phyloP scores from a whole-genome alignment of 2,888 invertebrate genomes.

The Synergus japonicus region DNA sequence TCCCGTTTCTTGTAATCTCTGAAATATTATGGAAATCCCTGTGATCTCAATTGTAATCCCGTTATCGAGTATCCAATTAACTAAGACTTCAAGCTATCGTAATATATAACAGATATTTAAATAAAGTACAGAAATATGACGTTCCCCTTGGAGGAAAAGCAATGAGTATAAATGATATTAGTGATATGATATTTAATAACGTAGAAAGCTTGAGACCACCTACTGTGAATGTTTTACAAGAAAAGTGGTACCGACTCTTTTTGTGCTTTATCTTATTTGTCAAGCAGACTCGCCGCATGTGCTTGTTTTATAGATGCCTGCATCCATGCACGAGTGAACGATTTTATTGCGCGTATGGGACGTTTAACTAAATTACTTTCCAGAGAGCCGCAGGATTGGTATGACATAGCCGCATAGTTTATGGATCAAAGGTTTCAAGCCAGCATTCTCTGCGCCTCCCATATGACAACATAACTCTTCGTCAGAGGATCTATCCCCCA shows the following conservation, averaged over 20 bases:
- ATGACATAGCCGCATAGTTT: constrained; percentile 65
- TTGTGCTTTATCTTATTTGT: constrained; percentile 32
- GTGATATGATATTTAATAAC: background rate
- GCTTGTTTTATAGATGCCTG: constrained; percentile 24
- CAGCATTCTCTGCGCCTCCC: constrained; percentile 60
- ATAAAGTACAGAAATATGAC: too few relatives aligned
- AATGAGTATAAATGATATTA: background rate
- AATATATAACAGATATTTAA: too few relatives aligned
- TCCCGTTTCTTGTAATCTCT: too few relatives aligned
- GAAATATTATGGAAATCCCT: too few relatives aligned
- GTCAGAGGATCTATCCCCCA: constrained; percentile 48
- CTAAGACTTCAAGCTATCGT: too few relatives aligned
- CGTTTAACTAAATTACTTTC: constrained; percentile 66
- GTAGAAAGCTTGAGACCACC: constrained; percentile 10
- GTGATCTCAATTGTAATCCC: too few relatives aligned
- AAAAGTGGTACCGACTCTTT: background rate
- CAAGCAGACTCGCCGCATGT: constrained; percentile 25
- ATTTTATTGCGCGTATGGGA: constrained; percentile 61
- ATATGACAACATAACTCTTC: constrained; percentile 50
- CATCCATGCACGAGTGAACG: constrained; percentile 46
- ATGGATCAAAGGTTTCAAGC: constrained; percentile 63
- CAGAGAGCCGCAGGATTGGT: constrained; percentile 60
- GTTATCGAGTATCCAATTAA: too few relatives aligned
- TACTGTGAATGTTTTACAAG: constrained; percentile 15
- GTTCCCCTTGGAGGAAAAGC: background rate